Evolutionary conservation across 2,888 invertebrate genomes (phyloP).

Genomic region (Argyresthia albistria): DNA sequence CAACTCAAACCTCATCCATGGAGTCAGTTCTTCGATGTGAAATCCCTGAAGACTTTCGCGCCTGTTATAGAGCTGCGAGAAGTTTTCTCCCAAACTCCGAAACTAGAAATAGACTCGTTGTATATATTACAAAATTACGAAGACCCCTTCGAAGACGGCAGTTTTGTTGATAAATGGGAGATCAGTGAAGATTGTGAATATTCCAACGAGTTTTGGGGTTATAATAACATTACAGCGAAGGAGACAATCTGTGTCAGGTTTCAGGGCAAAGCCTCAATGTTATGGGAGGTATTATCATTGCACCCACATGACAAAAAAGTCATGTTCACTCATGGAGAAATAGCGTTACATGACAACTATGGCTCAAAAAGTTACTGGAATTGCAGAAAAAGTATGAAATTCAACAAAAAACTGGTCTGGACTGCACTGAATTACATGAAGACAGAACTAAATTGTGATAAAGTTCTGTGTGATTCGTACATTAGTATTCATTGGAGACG

Average conservation of each 20-base stretch:
- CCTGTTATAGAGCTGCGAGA: conserved; percentile 92
- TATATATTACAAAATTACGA: conserved; percentile 89
- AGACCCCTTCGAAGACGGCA: conserved; percentile 85
- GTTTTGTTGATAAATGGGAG: conserved; percentile 88
- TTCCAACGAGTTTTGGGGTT: conserved; percentile 77
- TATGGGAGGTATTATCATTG: conserved; percentile 72
- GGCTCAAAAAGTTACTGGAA: conserved; percentile 89
- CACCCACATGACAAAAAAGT: conserved; percentile 61
- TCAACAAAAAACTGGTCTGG: conserved; percentile 76
- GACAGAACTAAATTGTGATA: conserved; percentile 31
- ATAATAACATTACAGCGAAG: conserved; percentile 76
- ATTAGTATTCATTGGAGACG: conserved; percentile 90
- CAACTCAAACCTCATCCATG: conserved; percentile 77
- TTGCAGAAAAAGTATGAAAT: conserved; percentile 92
- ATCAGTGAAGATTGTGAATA: conserved; percentile 64
- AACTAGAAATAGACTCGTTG: conserved; percentile 78
- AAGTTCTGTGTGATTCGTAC: conserved; percentile 75
- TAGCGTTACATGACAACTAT: conserved; percentile 89
- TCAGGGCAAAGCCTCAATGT: conserved; percentile 81
- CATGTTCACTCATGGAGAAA: conserved; percentile 87
- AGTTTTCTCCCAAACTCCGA: conserved; percentile 61
- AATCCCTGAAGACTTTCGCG: conserved; percentile 81
- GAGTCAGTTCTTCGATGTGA: conserved; percentile 88
- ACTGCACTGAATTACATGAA: conserved; percentile 77
- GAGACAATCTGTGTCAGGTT: conserved; percentile 84